These are phyloP conservation scores for Sialia sialis DNA, from an alignment of 2,113 vertebrate species.

Conservation along the genomic window DNA sequence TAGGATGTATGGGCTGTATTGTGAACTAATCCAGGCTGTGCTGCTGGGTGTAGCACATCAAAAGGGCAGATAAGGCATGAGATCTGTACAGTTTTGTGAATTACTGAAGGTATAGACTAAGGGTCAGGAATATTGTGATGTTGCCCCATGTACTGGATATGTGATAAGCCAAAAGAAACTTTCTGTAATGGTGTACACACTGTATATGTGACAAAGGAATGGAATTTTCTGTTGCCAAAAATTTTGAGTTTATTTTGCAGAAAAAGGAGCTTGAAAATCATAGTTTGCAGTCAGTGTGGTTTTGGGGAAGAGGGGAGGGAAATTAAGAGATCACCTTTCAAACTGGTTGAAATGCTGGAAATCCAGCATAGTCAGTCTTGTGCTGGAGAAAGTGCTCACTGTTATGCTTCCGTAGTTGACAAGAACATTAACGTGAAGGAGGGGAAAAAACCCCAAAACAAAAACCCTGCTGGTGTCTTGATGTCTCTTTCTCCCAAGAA, in stretches of 20 bases:
- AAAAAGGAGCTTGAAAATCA: neutral
- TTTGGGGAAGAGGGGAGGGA: neutral
- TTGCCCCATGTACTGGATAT: neutral
- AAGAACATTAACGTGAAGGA: neutral
- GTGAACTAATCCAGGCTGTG: neutral
- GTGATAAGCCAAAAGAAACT: neutral
- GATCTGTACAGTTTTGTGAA: neutral
- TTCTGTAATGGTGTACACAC: neutral
- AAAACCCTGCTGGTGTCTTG: neutral
- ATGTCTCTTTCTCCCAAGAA: slow-evolving; percentile 5
- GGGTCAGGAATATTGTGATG: neutral
- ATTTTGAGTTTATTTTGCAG: neutral
- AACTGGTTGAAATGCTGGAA: neutral
- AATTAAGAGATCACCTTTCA: neutral
- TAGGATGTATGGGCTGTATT: neutral
- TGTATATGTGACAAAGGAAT: neutral
- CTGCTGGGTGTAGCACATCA: neutral
- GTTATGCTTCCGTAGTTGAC: neutral
- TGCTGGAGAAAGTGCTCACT: neutral
- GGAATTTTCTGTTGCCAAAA: neutral
- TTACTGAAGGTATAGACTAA: neutral
- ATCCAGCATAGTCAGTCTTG: neutral
- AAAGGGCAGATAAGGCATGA: neutral
- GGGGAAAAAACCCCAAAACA: neutral
- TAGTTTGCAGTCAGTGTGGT: neutral